Evolutionary conservation across 2,888 invertebrate genomes (phyloP), one percentile per base, ranked within the genome.

Genomic region (Cataglyphis livida): DNA sequence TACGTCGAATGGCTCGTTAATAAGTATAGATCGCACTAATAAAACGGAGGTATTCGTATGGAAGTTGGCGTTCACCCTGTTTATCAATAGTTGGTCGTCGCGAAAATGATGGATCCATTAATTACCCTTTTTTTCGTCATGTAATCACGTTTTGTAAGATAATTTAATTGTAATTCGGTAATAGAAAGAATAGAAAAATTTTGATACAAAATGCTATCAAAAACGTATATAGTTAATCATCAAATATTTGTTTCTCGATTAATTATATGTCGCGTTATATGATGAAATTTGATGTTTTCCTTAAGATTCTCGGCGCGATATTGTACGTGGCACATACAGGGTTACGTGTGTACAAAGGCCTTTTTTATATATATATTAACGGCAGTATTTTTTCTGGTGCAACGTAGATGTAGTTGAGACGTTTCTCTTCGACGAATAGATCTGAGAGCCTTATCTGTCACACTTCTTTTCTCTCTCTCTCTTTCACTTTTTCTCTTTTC

Each of bases 301-400:
- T 32, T n/a, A 38, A 18, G 15, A 44, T n/a, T 66, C 51, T 51
- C 70, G 25, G 32, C 62, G 62, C 28, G 73, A 35, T 4, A 10
- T 75, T 62, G 62, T 2, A 65, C 38, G 28, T 66, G 28, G 51
- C 41, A 54, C 76, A 76, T 76, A 66, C 76, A 76, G 66, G 54
- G 48, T 48, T 74, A 32, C n/a, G 48, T 48, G 48, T 48, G 35
- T 70, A 81, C 74, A 51, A 61, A 73, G 44, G 61, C 61, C 74
- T 48, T 79, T 38, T 62, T 28, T 71, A 25, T 71, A 25, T 71
- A n/a, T 73, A 10, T 71, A 7, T 48, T 61, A 61, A 82, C 66
- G 88, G 88, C 83, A 87, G 79, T 83, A 82, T 87, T 81, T 51
- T 41, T 51, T 51, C n/a, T 75, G 68, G 84, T 41, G 70, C 61